phyloP scores from a whole-genome alignment of 2,888 invertebrate genomes.

The Ypsolopha scabrella region DNA sequence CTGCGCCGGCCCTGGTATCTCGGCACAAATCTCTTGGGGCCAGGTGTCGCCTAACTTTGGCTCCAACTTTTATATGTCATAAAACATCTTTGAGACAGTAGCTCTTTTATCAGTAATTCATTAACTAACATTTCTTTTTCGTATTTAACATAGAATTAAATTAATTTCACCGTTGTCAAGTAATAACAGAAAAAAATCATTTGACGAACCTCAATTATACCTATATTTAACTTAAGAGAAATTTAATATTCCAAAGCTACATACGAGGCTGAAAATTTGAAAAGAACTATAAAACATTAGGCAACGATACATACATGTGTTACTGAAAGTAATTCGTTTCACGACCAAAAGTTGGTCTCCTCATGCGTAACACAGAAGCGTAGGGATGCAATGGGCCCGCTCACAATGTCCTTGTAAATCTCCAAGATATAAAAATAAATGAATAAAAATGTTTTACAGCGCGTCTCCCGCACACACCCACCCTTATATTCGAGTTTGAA shows the following conservation, averaged over 20 bases:
- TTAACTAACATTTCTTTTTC: not conserved
- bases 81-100: not conserved
- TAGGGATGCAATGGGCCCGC: not conserved
- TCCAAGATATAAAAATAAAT: conserved; percentile 8
- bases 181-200: too few species aligned
- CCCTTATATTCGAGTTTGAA: conserved; percentile 2
- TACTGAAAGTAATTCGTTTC: not conserved
- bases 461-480: not conserved
- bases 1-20: not conserved
- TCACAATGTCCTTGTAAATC: conserved; percentile 39
- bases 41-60: conserved; percentile 1
- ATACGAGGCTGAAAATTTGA: too few species aligned
- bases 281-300: too few species aligned
- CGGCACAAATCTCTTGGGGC: conserved; percentile 1
- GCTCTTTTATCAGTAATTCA: not conserved
- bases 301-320: too few species aligned
- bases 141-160: not conserved
- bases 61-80: not conserved
- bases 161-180: too few species aligned
- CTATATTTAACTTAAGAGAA: too few species aligned
- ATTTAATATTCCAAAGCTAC: too few species aligned
- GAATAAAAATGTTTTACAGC: not conserved
- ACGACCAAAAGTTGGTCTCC: not conserved
- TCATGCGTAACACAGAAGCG: conserved; percentile 39
- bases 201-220: too few species aligned